A percentile compares a stretch with the other conserved stretches of the same genome.
Evolutionary conservation across 1,140 invertebrate genomes (phyloP).

Genomic region (Zaprionus africanus): DNA sequence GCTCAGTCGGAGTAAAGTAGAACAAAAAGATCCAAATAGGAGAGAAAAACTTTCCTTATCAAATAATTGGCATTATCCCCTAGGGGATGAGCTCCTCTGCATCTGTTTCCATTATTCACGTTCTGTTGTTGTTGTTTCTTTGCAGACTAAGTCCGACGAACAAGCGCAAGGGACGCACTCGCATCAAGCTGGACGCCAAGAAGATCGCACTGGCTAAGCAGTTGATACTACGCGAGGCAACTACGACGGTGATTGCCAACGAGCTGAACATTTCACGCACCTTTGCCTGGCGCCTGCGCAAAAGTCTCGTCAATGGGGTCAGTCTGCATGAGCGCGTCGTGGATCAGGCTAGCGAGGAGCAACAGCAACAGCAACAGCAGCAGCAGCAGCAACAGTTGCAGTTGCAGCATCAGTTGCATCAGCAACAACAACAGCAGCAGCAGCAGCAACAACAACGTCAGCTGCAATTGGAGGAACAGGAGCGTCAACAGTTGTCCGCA

Average conservation of each 20-base stretch:
- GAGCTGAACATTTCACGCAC: constrained; percentile 82
- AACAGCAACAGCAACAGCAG: constrained; percentile 49
- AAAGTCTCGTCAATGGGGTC: constrained; percentile 80
- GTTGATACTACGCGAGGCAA: constrained; percentile 77
- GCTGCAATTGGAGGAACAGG: constrained; percentile 43
- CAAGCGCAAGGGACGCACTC: constrained; percentile 81
- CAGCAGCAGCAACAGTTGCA: constrained; percentile 25
- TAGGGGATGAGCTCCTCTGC: too few species aligned
- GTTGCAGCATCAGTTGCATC: constrained; percentile 15
- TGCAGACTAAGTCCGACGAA: constrained; percentile 65
- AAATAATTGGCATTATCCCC: too few species aligned
- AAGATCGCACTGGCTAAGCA: constrained; percentile 82
- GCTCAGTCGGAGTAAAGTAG: too few species aligned
- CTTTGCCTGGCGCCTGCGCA: constrained; percentile 81
- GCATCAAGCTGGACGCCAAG: constrained; percentile 81
- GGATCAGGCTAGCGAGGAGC: constrained; percentile 68
- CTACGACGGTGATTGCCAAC: constrained; percentile 81
- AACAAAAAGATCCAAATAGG: background rate
- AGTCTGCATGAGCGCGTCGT: constrained; percentile 78
- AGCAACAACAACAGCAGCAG: constrained; percentile 20
- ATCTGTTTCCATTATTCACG: background rate
- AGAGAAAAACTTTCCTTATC: background rate
- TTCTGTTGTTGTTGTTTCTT: background rate
- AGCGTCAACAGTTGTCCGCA: constrained; percentile 42
- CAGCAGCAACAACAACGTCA: constrained; percentile 20